Evolutionary conservation across 2,888 invertebrate species (phyloP).

Genomic region (Palloptera scutellata): DNA sequence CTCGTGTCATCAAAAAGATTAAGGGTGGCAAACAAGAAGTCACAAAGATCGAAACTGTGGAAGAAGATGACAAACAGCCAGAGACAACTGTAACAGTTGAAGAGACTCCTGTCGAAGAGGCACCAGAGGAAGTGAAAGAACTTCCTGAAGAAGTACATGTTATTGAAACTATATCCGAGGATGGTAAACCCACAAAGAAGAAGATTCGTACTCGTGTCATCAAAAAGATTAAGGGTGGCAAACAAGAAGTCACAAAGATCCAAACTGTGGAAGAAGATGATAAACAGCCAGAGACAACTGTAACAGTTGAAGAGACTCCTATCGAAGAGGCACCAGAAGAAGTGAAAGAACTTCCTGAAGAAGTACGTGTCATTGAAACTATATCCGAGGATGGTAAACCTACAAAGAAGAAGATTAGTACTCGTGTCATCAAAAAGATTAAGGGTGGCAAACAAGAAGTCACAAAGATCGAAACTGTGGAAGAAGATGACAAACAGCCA

Average conservation of each 20-base stretch:
- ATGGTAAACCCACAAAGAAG: slow-evolving; percentile 40
- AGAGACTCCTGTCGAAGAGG: slow-evolving; percentile 34
- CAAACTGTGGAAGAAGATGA: slow-evolving; percentile 56
- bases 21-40: slow-evolving; percentile 45
- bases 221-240: slow-evolving; percentile 39
- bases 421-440: slow-evolving; percentile 56
- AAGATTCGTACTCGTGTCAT: slow-evolving; percentile 40
- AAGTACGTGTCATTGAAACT: slow-evolving; percentile 35
- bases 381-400: slow-evolving; percentile 38
- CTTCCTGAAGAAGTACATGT: slow-evolving; percentile 39
- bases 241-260: slow-evolving; percentile 53
- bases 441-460: slow-evolving; percentile 50
- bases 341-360: slow-evolving; percentile 30
- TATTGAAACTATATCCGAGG: slow-evolving; percentile 36
- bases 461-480: slow-evolving; percentile 61
- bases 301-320: slow-evolving; percentile 46
- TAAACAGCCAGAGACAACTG: slow-evolving; percentile 56
- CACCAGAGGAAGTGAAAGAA: no score
- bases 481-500: slow-evolving; percentile 61
- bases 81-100: slow-evolving; percentile 40
- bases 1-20: slow-evolving; percentile 40
- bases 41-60: slow-evolving; percentile 42
- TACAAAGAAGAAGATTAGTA: slow-evolving; percentile 54
- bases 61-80: slow-evolving; percentile 41
- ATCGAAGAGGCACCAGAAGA: slow-evolving; percentile 37